phyloP scores from a whole-genome alignment of 2,888 invertebrate genomes.

The Agriopis leucophaearia region DNA sequence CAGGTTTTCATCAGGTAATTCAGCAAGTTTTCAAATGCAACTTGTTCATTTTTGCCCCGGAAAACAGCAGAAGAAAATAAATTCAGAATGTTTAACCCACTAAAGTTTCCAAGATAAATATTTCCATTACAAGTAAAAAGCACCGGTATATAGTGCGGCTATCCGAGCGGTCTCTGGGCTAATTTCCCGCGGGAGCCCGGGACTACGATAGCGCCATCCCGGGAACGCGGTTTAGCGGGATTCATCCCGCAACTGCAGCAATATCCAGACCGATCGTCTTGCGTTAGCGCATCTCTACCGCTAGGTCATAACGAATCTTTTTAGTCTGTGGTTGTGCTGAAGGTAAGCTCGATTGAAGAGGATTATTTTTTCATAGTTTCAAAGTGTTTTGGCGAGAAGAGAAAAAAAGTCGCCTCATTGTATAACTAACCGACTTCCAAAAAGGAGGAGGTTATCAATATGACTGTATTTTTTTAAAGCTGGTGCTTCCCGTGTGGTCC shows the following conservation, averaged over 20 bases:
- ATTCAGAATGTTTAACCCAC: constrained; percentile 32
- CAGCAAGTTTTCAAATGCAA: neutral
- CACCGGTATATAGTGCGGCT: constrained; percentile 25
- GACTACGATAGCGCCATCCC: constrained; percentile 25
- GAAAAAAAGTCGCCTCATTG: no score
- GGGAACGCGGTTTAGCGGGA: constrained; percentile 15
- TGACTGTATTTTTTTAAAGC: no score
- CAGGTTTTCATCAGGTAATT: no score
- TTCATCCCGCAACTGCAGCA: constrained; percentile 12
- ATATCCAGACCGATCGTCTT: constrained; percentile 9
- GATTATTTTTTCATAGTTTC: no score
- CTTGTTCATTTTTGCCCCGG: neutral
- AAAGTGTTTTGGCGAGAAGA: no score
- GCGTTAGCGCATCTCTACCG: constrained; percentile 16
- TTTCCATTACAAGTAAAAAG: constrained; percentile 32
- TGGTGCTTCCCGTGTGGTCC: no score
- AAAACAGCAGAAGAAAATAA: neutral
- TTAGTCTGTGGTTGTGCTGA: no score
- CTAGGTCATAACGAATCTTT: neutral
- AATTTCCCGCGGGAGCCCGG: constrained; percentile 43
- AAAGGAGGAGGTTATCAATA: no score
- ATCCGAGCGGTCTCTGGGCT: constrained; percentile 32
- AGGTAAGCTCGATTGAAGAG: no score
- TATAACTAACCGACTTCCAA: no score
- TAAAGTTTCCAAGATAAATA: constrained; percentile 40